phyloP scores from a whole-genome alignment of 1,140 invertebrate genomes.

The Scaptomyza hsui region DNA sequence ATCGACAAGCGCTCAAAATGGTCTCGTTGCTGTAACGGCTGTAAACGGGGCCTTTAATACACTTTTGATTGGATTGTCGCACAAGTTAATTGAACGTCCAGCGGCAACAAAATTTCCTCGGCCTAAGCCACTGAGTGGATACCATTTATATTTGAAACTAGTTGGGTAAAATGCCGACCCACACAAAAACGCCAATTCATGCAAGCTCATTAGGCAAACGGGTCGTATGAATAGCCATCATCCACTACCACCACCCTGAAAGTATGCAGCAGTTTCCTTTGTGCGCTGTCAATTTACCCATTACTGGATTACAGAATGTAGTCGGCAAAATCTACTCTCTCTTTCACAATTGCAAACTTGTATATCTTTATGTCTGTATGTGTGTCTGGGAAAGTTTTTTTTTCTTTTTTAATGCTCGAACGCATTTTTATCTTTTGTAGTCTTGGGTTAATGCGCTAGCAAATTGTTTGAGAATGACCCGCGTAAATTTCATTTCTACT shows the following conservation, averaged over 20 bases:
- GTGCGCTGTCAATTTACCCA: slow-evolving; percentile 29
- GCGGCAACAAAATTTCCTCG: slow-evolving; percentile 16
- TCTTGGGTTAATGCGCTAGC: slow-evolving; percentile 56
- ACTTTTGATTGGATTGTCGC: slow-evolving; percentile 82
- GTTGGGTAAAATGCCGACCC: slow-evolving; percentile 22
- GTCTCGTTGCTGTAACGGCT: slow-evolving; percentile 50
- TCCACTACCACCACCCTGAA: slow-evolving; percentile 20
- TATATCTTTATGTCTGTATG: slow-evolving; percentile 6
- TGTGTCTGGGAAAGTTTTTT: background rate
- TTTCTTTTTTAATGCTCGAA: slow-evolving; percentile 55
- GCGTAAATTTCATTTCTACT: slow-evolving; percentile 69
- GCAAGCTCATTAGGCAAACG: slow-evolving; percentile 69
- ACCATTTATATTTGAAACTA: slow-evolving; percentile 74
- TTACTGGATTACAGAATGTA: slow-evolving; percentile 28
- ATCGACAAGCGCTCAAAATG: slow-evolving; percentile 72
- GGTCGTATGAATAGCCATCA: slow-evolving; percentile 36
- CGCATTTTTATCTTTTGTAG: slow-evolving; percentile 70
- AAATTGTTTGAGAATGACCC: slow-evolving; percentile 79
- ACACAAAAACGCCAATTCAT: slow-evolving; percentile 61
- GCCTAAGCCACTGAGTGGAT: slow-evolving; percentile 59
- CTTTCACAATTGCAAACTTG: slow-evolving; percentile 28
- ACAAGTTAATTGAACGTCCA: slow-evolving; percentile 78
- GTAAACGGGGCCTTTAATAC: slow-evolving; percentile 75
- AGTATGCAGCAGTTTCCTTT: slow-evolving; percentile 47
- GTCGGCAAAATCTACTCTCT: slow-evolving; percentile 5